Conservation (phyloP, 2,888 invertebrate genomes). For the Lochmaea capreae region DNA sequence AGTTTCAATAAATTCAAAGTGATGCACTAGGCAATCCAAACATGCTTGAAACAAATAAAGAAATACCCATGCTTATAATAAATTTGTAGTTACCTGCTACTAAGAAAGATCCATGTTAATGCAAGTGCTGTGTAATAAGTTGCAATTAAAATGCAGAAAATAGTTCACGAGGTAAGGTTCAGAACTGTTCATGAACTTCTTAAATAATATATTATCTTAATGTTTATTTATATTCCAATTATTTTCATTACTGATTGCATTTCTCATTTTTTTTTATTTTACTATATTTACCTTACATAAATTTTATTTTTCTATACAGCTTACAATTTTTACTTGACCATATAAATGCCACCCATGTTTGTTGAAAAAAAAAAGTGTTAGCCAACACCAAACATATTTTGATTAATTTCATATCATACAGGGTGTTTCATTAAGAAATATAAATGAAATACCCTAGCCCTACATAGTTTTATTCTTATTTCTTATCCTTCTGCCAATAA, state of each 20-base stretch:
- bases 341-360: no score
- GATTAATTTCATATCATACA: no score
- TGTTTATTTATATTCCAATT: neutral
- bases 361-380: slow-evolving; percentile 16
- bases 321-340: neutral
- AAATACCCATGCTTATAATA: slow-evolving; percentile 31
- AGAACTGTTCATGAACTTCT: neutral
- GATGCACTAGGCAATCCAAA: neutral
- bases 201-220: neutral
- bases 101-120: slow-evolving; percentile 43
- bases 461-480: no score
- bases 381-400: neutral
- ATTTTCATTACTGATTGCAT: neutral
- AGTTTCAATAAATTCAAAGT: no score
- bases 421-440: no score
- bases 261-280: neutral
- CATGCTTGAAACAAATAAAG: neutral
- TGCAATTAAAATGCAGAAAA: slow-evolving; percentile 40
- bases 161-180: slow-evolving; percentile 16
- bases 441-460: no score
- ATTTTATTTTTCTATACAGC: neutral
- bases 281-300: neutral
- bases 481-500: no score
- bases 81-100: slow-evolving; percentile 44
- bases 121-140: slow-evolving; percentile 33